A percentile compares a stretch with the other conserved stretches of the same genome.
Conservation (phyloP, 2,888 invertebrate genomes). For the Dasysyrphus albostriatus region DNA sequence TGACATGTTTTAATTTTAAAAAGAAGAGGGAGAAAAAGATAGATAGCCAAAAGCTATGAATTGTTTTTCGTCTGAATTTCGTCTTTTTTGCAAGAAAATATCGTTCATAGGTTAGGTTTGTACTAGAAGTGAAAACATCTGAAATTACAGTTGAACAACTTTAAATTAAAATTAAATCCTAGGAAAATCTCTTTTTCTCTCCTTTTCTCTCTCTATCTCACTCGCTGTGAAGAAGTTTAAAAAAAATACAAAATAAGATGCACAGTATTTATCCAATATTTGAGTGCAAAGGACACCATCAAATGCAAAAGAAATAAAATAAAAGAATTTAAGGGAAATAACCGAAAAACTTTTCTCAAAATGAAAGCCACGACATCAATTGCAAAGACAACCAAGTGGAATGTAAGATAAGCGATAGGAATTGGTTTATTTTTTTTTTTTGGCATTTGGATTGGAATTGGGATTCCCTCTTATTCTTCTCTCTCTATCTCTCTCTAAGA, state of each 20-base stretch:
- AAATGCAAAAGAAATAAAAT: conserved; percentile 12
- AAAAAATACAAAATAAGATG: conserved; percentile 33
- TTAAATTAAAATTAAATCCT: conserved; percentile 64
- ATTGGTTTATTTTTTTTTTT: conserved; percentile 11
- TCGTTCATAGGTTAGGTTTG: neutral
- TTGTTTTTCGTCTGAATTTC: conserved; percentile 1
- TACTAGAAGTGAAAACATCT: neutral
- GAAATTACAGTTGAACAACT: conserved; percentile 58
- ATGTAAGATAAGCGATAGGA: conserved; percentile 66
- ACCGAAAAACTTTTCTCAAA: conserved; percentile 35
- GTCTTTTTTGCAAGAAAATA: neutral
- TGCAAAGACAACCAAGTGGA: conserved; percentile 74
- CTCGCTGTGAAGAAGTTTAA: conserved; percentile 6
- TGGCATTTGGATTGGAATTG: neutral
- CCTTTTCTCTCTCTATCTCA: neutral
- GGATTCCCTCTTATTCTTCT: conserved; percentile 22
- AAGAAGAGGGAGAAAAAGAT: neutral
- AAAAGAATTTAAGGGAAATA: neutral
- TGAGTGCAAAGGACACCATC: conserved; percentile 8
- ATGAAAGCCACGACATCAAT: conserved; percentile 72
- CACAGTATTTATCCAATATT: conserved; percentile 46
- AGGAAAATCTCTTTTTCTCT: neutral
- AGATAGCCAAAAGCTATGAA: conserved; percentile 46
- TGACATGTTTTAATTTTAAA: conserved; percentile 69
- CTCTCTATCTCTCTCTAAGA: conserved; percentile 20